Percentiles rank a stretch among this genome's conserved stretches.
Evolutionary conservation across 2,888 invertebrate species (phyloP).

Genomic region (Lydus trimaculatus): DNA sequence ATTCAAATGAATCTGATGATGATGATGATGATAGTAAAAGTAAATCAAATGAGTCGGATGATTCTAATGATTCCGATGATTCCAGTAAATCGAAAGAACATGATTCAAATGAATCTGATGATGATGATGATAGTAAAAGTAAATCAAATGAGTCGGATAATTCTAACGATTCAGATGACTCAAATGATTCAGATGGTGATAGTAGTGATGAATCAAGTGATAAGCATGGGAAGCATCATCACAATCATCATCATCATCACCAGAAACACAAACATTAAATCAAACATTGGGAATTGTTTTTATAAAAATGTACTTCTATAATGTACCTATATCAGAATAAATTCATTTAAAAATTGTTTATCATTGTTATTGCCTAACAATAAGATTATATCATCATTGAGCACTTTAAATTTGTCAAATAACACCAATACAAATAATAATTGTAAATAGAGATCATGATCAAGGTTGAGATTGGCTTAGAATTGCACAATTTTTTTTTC

Average conservation of each 20-base stretch:
- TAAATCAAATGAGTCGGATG: neutral
- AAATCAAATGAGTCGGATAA: neutral
- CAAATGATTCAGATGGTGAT: neutral
- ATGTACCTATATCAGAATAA: no score
- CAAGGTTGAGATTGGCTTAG: no score
- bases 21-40: neutral
- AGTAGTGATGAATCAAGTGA: neutral
- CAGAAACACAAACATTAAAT: no score
- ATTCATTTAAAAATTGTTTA: no score
- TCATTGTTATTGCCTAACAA: no score
- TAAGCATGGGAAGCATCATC: neutral
- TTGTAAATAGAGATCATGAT: no score
- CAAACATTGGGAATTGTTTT: no score
- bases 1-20: no score
- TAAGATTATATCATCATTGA: neutral
- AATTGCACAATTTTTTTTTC: neutral
- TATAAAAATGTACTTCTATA: no score
- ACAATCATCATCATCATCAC: neutral
- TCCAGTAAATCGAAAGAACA: neutral
- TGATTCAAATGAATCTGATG: no score
- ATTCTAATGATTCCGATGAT: neutral
- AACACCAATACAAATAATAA: no score
- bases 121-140: neutral
- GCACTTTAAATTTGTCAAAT: no score
- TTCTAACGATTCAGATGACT: neutral